Evolutionary conservation across 2,113 vertebrate genomes (phyloP).

Genomic region (Tetrao urogallus): DNA sequence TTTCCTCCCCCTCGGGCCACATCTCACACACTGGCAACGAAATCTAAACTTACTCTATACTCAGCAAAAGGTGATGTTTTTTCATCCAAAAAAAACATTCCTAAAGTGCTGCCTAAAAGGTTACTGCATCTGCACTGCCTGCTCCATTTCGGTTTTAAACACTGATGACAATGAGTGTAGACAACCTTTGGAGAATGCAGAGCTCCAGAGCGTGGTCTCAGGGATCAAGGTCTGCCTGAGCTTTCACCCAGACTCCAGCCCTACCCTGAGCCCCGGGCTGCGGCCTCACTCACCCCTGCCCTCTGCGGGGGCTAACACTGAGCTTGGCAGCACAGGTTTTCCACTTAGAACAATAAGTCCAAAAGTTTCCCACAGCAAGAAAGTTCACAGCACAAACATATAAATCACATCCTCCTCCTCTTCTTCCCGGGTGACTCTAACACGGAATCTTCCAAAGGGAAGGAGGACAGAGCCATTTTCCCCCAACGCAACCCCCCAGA

Average conservation of each 20-base stretch:
- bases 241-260: neutral
- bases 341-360: neutral
- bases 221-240: neutral
- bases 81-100: neutral
- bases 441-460: neutral
- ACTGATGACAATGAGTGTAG: accelerated
- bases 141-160: neutral
- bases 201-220: neutral
- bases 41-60: neutral
- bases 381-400: neutral
- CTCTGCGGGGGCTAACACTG: neutral
- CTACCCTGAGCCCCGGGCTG: accelerated
- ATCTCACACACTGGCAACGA: neutral
- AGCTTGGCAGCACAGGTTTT: neutral
- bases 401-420: neutral
- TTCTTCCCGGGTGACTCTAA: neutral
- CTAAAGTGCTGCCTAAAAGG: neutral
- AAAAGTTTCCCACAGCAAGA: neutral
- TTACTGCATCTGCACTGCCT: neutral
- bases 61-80: neutral
- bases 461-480: neutral
- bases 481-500: no score
- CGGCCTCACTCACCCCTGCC: neutral
- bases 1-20: neutral
- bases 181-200: neutral